Conservation (phyloP, 2,113 vertebrate genomes). For the Hymenochirus boettgeri region DNA sequence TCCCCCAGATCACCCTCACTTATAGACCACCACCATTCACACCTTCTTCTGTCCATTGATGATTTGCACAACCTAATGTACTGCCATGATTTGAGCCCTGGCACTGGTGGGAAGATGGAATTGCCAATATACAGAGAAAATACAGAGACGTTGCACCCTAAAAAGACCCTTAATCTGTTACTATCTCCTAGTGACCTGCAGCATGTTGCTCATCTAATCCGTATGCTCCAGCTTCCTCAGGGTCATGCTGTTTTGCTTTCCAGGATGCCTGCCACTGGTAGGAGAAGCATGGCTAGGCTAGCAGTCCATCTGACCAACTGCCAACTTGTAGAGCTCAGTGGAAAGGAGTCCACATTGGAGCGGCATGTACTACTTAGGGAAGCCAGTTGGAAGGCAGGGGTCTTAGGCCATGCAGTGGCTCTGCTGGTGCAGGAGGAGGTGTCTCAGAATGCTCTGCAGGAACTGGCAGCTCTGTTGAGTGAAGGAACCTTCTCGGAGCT, state of each 20-base stretch:
- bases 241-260: conserved; percentile 68
- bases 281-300: conserved; percentile 62
- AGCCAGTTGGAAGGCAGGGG: conserved; percentile 55
- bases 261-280: conserved; percentile 58
- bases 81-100: conserved; percentile 51
- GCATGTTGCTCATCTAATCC: conserved; percentile 66
- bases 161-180: conserved; percentile 32
- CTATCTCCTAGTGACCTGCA: conserved; percentile 53
- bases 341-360: conserved; percentile 47
- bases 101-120: conserved; percentile 49
- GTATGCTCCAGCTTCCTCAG: conserved; percentile 60
- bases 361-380: conserved; percentile 57
- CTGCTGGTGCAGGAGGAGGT: conserved; percentile 63
- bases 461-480: conserved; percentile 60
- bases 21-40: background rate
- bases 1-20: background rate
- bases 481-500: conserved; percentile 61
- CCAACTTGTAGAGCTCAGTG: conserved; percentile 60
- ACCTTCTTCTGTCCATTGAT: conserved; percentile 45
- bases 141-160: background rate
- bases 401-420: conserved; percentile 48
- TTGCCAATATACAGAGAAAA: conserved; percentile 41
- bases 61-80: conserved; percentile 52
- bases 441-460: conserved; percentile 50
- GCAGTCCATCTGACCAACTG: conserved; percentile 58